Evolutionary conservation across 2,113 vertebrate species (phyloP).

Genomic region (Pluvianellus socialis): DNA sequence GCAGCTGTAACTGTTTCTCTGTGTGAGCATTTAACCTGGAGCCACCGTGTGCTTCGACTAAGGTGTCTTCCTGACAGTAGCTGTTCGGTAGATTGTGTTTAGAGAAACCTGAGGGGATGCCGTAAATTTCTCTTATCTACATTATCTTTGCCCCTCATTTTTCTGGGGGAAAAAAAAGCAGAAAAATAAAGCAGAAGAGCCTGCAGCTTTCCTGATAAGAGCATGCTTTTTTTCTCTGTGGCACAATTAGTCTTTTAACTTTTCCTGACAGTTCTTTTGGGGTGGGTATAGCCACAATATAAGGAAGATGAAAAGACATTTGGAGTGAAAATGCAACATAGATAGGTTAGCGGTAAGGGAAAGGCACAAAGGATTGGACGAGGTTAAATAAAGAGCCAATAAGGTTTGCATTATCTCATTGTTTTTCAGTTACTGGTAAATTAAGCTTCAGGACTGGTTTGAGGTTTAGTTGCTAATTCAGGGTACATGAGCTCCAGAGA

Average conservation of each 20-base stretch:
- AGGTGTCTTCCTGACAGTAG: neutral
- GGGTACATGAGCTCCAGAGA: neutral
- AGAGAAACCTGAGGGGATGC: neutral
- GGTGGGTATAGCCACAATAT: neutral
- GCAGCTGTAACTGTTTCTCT: neutral
- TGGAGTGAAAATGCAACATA: neutral
- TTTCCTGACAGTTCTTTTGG: neutral
- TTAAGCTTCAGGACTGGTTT: neutral
- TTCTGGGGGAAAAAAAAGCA: too few species aligned
- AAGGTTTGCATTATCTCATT: neutral
- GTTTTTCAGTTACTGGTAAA: slow-evolving; percentile 13
- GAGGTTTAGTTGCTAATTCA: slow-evolving; percentile 1
- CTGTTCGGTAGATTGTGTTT: neutral
- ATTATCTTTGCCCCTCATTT: neutral
- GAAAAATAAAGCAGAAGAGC: neutral
- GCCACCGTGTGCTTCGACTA: neutral
- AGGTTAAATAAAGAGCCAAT: neutral
- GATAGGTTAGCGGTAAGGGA: neutral
- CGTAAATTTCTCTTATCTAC: neutral
- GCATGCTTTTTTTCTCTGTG: neutral
- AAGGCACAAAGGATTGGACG: neutral
- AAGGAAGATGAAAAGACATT: neutral
- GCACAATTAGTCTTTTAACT: neutral
- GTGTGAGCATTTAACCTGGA: neutral
- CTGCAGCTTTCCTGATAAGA: neutral